Conservation (phyloP, 2,113 vertebrate species). For the Leiothrix lutea region DNA sequence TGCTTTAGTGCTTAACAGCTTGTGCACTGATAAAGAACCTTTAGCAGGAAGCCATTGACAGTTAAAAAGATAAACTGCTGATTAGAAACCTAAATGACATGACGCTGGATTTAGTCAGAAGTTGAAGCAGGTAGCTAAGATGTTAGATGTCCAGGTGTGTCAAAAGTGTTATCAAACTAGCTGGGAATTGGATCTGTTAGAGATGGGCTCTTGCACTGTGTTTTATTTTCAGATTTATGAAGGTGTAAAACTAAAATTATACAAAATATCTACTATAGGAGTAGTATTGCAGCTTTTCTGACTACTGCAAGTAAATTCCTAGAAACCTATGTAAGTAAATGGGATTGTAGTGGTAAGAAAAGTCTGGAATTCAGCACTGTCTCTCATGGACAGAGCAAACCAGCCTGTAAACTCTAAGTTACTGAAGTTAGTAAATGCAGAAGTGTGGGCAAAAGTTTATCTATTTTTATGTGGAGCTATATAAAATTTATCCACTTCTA, state of each 20-base stretch:
- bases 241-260: neutral
- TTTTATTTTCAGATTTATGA: neutral
- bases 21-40: neutral
- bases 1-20: neutral
- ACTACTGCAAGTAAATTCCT: neutral
- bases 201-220: neutral
- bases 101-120: neutral
- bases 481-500: neutral
- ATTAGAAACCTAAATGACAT: neutral
- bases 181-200: neutral
- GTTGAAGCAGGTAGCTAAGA: neutral
- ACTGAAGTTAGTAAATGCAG: neutral
- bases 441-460: neutral
- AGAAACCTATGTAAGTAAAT: rapidly evolving
- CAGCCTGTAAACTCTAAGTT: neutral
- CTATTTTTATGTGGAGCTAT: neutral
- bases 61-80: neutral
- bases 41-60: neutral
- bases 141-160: neutral
- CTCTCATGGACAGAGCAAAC: neutral
- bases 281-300: neutral
- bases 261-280: neutral
- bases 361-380: neutral
- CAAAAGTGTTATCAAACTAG: neutral
- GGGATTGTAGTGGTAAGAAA: neutral